phyloP scores from a whole-genome alignment of 2,113 vertebrate genomes.

The Philantomba maxwellii region DNA sequence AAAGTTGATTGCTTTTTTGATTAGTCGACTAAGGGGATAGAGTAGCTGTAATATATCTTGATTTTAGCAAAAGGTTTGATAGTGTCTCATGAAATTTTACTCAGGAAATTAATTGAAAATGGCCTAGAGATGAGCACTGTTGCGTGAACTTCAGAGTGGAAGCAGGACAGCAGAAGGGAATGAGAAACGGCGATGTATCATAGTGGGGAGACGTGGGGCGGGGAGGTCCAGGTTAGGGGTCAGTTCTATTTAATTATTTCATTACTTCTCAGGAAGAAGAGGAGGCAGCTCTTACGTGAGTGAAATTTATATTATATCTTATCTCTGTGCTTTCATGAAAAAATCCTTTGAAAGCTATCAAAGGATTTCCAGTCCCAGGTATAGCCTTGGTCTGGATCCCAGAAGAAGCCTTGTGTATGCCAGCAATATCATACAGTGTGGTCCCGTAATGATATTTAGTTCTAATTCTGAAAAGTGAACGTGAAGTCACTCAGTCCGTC shows the following conservation, averaged over 20 bases:
- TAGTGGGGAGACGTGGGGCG: background rate
- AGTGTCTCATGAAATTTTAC: conserved; percentile 75
- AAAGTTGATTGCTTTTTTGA: conserved; percentile 78
- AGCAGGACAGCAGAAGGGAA: background rate
- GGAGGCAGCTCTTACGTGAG: conserved; percentile 49
- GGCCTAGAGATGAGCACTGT: conserved; percentile 61
- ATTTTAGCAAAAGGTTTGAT: conserved; percentile 76
- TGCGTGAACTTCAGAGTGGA: conserved; percentile 32
- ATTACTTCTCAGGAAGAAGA: conserved; percentile 61
- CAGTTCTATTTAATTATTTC: conserved; percentile 69
- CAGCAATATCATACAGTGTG: background rate
- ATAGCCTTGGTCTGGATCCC: background rate
- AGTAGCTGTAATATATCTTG: conserved; percentile 75
- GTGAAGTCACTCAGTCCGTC: background rate
- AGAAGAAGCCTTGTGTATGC: background rate
- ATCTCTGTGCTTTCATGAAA: conserved; percentile 55
- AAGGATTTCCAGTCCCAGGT: background rate
- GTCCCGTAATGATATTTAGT: background rate
- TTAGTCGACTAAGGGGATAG: conserved; percentile 74
- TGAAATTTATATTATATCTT: conserved; percentile 57
- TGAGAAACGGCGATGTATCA: background rate
- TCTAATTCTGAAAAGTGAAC: background rate
- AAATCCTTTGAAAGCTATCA: background rate
- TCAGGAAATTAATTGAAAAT: conserved; percentile 77
- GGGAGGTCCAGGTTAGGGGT: conserved; percentile 46